Evolutionary conservation across 1,140 invertebrate genomes (phyloP).

Genomic region (Lepidurus packardi): DNA sequence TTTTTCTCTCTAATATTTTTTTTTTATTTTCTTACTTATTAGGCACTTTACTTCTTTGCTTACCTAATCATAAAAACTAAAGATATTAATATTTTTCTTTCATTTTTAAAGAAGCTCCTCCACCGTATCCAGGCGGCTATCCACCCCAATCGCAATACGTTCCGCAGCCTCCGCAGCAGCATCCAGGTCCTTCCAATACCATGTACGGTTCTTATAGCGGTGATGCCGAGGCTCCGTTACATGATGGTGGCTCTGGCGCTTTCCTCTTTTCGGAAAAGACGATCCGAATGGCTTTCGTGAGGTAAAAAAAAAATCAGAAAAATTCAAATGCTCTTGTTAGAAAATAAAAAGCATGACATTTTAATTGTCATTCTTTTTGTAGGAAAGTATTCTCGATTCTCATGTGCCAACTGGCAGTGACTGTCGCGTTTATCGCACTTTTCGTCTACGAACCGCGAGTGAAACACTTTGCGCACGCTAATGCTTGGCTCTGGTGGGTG

Average conservation of each 20-base stretch:
- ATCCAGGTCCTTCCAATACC: neutral
- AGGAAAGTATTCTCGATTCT: conserved; percentile 54
- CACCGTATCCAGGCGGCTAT: neutral
- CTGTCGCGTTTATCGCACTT: conserved; percentile 49
- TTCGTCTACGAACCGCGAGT: conserved; percentile 49
- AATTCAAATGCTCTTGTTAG: neutral
- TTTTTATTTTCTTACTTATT: no score
- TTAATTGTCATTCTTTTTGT: conserved; percentile 25
- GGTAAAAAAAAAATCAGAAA: conserved; percentile 28
- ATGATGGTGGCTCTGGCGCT: neutral
- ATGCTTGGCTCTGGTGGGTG: conserved; percentile 41
- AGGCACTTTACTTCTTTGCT: no score
- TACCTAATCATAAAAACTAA: neutral
- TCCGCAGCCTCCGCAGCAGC: neutral
- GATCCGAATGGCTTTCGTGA: conserved; percentile 32
- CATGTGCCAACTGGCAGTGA: conserved; percentile 50
- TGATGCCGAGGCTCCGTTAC: neutral
- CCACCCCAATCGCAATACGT: neutral
- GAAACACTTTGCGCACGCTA: conserved; percentile 38
- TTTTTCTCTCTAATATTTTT: no score
- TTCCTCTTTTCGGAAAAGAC: conserved; percentile 33
- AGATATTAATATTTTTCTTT: neutral
- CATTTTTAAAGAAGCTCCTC: neutral
- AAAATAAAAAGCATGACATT: neutral
- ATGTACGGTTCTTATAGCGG: conserved; percentile 24